Evolutionary conservation across 1,140 invertebrate genomes (phyloP).

Genomic region (Anastrepha ludens): DNA sequence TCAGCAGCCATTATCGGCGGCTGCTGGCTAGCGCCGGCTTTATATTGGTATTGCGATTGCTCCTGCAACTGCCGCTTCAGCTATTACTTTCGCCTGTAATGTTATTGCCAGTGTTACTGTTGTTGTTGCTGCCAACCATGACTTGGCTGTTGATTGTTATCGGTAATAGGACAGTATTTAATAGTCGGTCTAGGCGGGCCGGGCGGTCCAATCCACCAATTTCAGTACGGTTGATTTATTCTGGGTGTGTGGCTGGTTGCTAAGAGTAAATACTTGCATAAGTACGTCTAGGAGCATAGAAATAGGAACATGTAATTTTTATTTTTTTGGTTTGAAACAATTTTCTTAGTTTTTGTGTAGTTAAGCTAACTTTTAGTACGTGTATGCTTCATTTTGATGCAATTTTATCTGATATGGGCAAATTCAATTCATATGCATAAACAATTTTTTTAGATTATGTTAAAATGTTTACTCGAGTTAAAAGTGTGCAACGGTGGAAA

Average conservation of each 20-base stretch:
- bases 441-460: no score
- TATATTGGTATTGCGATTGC: background rate
- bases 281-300: background rate
- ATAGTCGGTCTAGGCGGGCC: constrained; percentile 7
- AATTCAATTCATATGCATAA: no score
- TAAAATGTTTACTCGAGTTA: no score
- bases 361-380: no score
- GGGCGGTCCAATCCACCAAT: background rate
- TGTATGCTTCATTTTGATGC: no score
- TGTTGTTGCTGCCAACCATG: background rate
- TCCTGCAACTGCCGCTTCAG: background rate
- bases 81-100: background rate
- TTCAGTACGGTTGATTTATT: background rate
- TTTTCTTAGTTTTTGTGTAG: no score
- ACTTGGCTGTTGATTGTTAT: constrained; percentile 5
- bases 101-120: background rate
- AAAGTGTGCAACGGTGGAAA: no score
- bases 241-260: background rate
- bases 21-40: no score
- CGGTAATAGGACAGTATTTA: constrained; percentile 27
- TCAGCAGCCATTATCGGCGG: background rate
- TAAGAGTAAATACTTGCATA: background rate
- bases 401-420: no score
- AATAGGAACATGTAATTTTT: background rate
- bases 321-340: no score